Evolutionary conservation across 2,797 vertebrate species (phyloP), one percentile per base, ranked within the genome.

Genomic region (Lepus townsendii): DNA sequence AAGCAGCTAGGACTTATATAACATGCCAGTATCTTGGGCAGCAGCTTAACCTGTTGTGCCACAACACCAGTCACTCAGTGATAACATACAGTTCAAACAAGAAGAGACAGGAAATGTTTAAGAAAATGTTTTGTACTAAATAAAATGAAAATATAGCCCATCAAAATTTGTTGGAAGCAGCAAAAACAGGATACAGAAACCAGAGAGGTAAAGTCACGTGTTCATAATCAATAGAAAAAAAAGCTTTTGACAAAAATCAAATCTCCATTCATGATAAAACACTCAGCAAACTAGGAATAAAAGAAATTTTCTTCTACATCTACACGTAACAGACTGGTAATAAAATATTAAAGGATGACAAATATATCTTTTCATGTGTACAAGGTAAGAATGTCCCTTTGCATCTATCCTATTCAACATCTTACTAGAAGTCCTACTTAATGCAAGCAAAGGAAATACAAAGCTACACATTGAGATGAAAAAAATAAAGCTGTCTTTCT

Each of bases 241-340:
- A 76, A 52, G 63, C 22, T 16, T 52, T 93, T 71, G n/a, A 69
- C 42, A 42, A 88, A 83, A 93, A 77, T 76, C 71, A 71, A 83
- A 12, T 2, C 6, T 6, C 20, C 11, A 71, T 83, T 83, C 47
- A 80, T 8, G 3, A 63, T 63, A 65, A 86, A 86, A 65, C 8
- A 42, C 27, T 63, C 24, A 52, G n/a, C 42, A 87, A 72, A 72
- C n/a, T 65, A 75, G 35, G 12, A 78, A 68, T 71, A 83, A 68
- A 92, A 7, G 26, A 17, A 47, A 24, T 30, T 13, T n/a, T 63
- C 38, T 16, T 63, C 13, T 62, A 47, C 27, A 60, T 42, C 52
- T 71, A 38, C 10, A 62, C 2, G 7, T 35, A 38, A n/a, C 20
- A 19, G n/a, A 42, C 10, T 72, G 30, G 16, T 78, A 79, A 68